phyloP scores from a whole-genome alignment of 1,140 invertebrate genomes.

The Heliconius hermathena region DNA sequence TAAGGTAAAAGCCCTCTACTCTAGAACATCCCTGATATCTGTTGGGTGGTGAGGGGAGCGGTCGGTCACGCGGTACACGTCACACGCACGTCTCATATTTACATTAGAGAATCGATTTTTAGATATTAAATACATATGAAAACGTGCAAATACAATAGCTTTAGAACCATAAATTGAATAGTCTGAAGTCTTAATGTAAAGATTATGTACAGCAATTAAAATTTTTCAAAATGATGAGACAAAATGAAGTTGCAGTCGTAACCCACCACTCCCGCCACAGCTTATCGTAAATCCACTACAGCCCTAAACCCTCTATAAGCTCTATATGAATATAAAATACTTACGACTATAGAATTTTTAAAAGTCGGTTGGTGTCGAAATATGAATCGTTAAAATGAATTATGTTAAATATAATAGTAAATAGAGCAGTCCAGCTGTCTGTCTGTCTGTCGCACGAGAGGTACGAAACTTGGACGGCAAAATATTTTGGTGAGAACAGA shows the following conservation, averaged over 20 bases:
- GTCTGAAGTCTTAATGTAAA: not conserved
- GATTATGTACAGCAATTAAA: not conserved
- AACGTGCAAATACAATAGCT: not conserved
- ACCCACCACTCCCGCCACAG: conserved; percentile 41
- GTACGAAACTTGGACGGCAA: conserved; percentile 74
- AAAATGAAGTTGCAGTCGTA: not conserved
- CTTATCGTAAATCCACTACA: conserved; percentile 51
- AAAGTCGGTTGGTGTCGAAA: conserved; percentile 70
- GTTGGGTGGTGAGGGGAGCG: conserved; percentile 35
- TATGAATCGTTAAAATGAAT: conserved; percentile 63
- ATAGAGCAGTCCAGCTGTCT: conserved; percentile 67
- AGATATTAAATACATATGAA: not conserved
- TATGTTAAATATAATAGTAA: conserved; percentile 51
- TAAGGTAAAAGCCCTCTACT: conserved; percentile 70
- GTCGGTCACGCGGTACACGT: not conserved
- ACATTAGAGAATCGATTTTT: not conserved
- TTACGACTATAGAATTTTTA: conserved; percentile 68
- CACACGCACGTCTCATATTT: not conserved
- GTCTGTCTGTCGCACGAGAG: conserved; percentile 46
- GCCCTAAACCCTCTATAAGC: conserved; percentile 78
- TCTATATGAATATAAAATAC: conserved; percentile 80
- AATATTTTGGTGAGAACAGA: conserved; percentile 65
- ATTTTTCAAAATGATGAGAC: not conserved
- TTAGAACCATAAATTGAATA: not conserved
- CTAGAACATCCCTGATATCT: conserved; percentile 71